phyloP scores from a whole-genome alignment of 1,140 invertebrate genomes.

The Luehdorfia chinensis region DNA sequence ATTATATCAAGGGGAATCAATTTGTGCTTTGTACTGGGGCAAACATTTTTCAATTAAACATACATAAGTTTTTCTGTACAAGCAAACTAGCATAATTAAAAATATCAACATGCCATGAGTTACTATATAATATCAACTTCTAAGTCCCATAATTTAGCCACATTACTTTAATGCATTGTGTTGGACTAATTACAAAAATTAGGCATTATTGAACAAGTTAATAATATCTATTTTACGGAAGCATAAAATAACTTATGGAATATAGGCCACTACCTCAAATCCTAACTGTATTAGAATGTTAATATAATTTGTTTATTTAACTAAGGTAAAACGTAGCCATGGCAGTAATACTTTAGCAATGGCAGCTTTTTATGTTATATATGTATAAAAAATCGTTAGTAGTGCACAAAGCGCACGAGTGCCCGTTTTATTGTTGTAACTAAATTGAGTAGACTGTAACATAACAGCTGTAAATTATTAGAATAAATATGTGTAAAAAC shows the following conservation, averaged over 20 bases:
- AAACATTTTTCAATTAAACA: constrained; percentile 1
- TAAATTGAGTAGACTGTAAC: constrained; percentile 5
- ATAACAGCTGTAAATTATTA: constrained; percentile 10
- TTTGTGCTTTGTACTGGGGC: constrained; percentile 24
- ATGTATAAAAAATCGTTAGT: constrained; percentile 3
- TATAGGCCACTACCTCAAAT: constrained; percentile 4
- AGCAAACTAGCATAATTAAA: neutral
- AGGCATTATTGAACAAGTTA: neutral
- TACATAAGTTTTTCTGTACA: constrained; percentile 2
- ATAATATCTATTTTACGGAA: constrained; percentile 4
- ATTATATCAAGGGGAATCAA: constrained; percentile 15
- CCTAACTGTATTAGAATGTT: neutral
- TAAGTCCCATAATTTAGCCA: too few relatives aligned
- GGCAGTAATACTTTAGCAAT: constrained; percentile 12
- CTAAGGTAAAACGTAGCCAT: constrained; percentile 9
- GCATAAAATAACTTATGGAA: constrained; percentile 4
- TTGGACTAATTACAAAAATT: too few relatives aligned
- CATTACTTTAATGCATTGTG: too few relatives aligned
- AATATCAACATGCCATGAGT: neutral
- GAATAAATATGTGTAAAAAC: neutral
- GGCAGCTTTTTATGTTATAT: constrained; percentile 6
- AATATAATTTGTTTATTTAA: constrained; percentile 2
- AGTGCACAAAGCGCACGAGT: constrained; percentile 7
- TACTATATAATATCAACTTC: neutral
- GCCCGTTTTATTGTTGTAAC: neutral